Evolutionary conservation across 2,797 vertebrate species (phyloP).

Genomic region (Channallabes apus): DNA sequence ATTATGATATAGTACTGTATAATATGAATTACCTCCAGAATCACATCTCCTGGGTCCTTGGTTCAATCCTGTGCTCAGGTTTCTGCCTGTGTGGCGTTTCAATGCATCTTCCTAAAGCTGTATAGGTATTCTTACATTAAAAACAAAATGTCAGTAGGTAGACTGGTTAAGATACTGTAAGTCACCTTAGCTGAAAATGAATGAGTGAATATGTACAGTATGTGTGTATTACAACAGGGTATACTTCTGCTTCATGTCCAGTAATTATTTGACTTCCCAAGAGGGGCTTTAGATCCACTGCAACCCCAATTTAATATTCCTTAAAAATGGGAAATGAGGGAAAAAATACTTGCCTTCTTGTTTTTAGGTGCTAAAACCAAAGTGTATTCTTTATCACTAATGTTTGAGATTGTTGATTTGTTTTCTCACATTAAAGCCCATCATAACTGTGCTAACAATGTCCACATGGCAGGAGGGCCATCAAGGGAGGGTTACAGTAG

Average conservation of each 20-base stretch:
- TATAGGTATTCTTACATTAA: neutral
- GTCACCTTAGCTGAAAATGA: neutral
- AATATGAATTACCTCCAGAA: neutral
- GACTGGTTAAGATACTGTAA: constrained; percentile 1
- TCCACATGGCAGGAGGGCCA: too few relatives aligned
- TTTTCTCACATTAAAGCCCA: neutral
- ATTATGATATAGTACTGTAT: neutral
- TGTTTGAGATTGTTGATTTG: neutral
- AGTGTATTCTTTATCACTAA: neutral
- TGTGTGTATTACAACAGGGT: neutral
- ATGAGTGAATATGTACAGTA: too few relatives aligned
- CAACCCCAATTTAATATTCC: neutral
- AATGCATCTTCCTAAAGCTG: neutral
- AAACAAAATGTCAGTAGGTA: neutral
- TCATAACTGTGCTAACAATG: constrained; percentile 3
- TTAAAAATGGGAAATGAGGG: neutral
- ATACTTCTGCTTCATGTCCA: neutral
- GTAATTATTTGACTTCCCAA: neutral
- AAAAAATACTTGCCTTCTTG: neutral
- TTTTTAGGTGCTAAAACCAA: neutral
- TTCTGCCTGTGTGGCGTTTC: neutral
- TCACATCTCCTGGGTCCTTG: neutral
- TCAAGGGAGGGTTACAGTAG: too few relatives aligned
- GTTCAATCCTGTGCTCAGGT: neutral
- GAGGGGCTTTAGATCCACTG: neutral